Evolutionary conservation across 2,888 invertebrate species (phyloP).

Genomic region (Pristionchus mayeri): DNA sequence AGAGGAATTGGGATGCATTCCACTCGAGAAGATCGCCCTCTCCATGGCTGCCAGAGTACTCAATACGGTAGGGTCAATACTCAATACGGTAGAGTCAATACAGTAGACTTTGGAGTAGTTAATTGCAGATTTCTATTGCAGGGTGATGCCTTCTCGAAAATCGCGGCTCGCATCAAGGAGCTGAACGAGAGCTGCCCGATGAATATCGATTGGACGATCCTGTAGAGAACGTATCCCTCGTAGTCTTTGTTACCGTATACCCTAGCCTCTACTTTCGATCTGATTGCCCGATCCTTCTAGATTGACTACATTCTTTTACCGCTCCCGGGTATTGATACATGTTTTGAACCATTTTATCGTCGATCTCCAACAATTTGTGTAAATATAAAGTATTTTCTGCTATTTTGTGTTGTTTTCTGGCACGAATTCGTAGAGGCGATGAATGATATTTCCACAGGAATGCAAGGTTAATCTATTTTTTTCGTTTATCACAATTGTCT

Average conservation of each 20-base stretch:
- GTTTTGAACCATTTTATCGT: not conserved
- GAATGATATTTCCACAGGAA: not conserved
- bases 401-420: not conserved
- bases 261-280: not conserved
- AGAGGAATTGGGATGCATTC: not conserved
- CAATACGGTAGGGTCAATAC: not conserved
- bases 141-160: slow-evolving; percentile 12
- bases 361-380: not conserved
- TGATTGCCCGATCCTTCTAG: not conserved
- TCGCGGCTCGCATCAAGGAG: slow-evolving; percentile 15
- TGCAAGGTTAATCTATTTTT: not conserved
- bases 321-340: not conserved
- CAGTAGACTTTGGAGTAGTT: too few species aligned
- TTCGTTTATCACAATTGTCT: not conserved
- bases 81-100: too few species aligned
- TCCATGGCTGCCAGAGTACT: slow-evolving; percentile 38
- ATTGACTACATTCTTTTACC: not conserved
- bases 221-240: slow-evolving; percentile 33
- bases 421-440: not conserved
- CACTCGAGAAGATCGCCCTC: slow-evolving; percentile 39
- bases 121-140: not conserved
- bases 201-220: slow-evolving; percentile 43
- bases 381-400: slow-evolving; percentile 5
- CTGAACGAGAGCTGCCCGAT: slow-evolving; percentile 10
- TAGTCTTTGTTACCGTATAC: not conserved